Percentiles rank a stretch among this genome's conserved stretches.
Conservation (phyloP, 2,888 invertebrate genomes). For the Xanthorhoe designata region DNA sequence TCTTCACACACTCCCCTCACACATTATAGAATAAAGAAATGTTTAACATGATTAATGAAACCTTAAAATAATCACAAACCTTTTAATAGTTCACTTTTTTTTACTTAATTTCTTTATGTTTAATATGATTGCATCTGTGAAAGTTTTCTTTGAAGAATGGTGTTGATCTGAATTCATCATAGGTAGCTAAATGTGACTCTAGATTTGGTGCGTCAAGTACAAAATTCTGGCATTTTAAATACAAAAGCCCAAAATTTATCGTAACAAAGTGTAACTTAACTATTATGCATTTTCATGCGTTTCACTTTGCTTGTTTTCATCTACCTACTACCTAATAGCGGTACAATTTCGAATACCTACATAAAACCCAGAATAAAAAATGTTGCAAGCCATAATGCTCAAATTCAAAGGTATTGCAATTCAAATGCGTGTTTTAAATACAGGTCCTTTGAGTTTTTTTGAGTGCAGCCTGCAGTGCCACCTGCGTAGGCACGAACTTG, state of each 20-base stretch:
- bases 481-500: conserved; percentile 78
- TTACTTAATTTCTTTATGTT: too few relatives aligned
- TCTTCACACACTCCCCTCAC: conserved; percentile 78
- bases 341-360: neutral
- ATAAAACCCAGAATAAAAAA: conserved; percentile 22
- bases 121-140: too few relatives aligned
- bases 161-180: too few relatives aligned
- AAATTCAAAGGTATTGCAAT: conserved; percentile 41
- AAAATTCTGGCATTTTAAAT: too few relatives aligned
- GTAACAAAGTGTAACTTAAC: too few relatives aligned
- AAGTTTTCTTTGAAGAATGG: too few relatives aligned
- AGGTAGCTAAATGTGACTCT: too few relatives aligned
- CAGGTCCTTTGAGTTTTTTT: conserved; percentile 60
- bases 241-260: too few relatives aligned
- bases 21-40: conserved; percentile 46
- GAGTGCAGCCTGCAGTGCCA: conserved; percentile 57
- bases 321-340: neutral
- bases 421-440: conserved; percentile 55
- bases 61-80: conserved; percentile 7
- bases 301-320: too few relatives aligned
- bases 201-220: too few relatives aligned
- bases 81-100: conserved; percentile 1
- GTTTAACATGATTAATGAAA: conserved; percentile 41
- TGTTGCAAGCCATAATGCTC: conserved; percentile 43
- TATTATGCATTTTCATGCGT: too few relatives aligned